Conservation (phyloP, 2,797 vertebrate species). For the Trematomus bernacchii region DNA sequence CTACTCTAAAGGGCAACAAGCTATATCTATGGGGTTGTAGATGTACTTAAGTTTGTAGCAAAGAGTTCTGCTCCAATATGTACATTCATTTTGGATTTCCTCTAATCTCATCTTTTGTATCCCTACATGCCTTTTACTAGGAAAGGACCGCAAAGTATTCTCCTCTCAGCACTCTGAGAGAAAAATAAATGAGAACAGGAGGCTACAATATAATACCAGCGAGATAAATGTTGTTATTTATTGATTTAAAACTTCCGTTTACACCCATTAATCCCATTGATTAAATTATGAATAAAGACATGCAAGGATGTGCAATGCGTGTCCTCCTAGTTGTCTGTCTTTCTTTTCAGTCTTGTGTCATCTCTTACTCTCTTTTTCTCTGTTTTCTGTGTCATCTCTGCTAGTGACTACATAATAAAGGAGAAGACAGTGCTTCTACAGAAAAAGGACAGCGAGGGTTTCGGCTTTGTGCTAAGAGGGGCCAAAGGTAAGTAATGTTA, state of each 20-base stretch:
- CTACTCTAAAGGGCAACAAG: too few species aligned
- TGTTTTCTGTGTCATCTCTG: slow-evolving; percentile 30
- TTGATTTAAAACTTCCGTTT: slow-evolving; percentile 21
- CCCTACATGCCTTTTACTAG: too few species aligned
- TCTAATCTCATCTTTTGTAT: too few species aligned
- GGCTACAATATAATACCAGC: neutral
- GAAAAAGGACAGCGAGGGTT: slow-evolving; percentile 96
- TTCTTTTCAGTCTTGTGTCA: neutral
- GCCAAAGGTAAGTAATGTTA: slow-evolving; percentile 90
- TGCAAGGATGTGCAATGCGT: neutral
- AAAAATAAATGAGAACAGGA: neutral
- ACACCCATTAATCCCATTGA: neutral
- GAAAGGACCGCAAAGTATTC: neutral
- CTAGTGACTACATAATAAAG: slow-evolving; percentile 96
- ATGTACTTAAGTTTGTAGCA: neutral
- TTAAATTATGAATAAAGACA: slow-evolving; percentile 4
- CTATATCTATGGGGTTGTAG: too few species aligned
- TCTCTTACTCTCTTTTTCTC: slow-evolving; percentile 2
- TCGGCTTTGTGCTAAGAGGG: slow-evolving; percentile 95
- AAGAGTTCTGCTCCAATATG: neutral
- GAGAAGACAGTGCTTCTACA: slow-evolving; percentile 95
- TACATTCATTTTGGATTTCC: neutral
- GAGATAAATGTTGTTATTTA: slow-evolving; percentile 23
- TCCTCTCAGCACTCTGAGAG: neutral
- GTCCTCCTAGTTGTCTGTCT: slow-evolving; percentile 5